Conservation (phyloP, 1,140 invertebrate species). For the Hirudo medicinalis region DNA sequence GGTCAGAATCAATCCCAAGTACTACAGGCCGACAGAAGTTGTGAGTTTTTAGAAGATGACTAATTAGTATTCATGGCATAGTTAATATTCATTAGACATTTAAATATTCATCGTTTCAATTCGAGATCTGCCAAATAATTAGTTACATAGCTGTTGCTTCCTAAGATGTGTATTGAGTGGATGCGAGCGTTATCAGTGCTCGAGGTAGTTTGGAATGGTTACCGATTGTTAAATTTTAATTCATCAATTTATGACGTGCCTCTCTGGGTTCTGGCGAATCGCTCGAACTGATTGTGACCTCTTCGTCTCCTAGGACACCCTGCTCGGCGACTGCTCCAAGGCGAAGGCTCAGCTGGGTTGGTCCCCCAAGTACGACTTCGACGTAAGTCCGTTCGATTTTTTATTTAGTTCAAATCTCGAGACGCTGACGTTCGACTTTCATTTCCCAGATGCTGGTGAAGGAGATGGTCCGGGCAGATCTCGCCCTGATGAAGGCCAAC, state of each 20-base stretch:
- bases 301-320: constrained; percentile 53
- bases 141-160: not conserved
- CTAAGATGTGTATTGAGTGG: no score
- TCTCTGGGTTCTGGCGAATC: no score
- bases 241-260: not conserved
- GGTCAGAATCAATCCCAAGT: constrained; percentile 81
- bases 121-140: no score
- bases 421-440: not conserved
- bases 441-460: constrained; percentile 62
- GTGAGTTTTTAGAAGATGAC: constrained; percentile 48
- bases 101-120: not conserved
- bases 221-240: not conserved
- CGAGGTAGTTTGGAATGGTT: no score
- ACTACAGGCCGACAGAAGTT: constrained; percentile 94
- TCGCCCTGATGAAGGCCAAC: constrained; percentile 79
- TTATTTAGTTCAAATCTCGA: not conserved
- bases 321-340: constrained; percentile 80
- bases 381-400: constrained; percentile 43
- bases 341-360: constrained; percentile 72
- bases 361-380: constrained; percentile 69
- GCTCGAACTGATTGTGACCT: constrained; percentile 7
- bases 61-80: no score
- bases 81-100: not conserved
- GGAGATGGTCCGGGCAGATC: constrained; percentile 90
- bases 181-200: no score